phyloP scores from a whole-genome alignment of 2,888 invertebrate genomes.

The Octodonta nipae region DNA sequence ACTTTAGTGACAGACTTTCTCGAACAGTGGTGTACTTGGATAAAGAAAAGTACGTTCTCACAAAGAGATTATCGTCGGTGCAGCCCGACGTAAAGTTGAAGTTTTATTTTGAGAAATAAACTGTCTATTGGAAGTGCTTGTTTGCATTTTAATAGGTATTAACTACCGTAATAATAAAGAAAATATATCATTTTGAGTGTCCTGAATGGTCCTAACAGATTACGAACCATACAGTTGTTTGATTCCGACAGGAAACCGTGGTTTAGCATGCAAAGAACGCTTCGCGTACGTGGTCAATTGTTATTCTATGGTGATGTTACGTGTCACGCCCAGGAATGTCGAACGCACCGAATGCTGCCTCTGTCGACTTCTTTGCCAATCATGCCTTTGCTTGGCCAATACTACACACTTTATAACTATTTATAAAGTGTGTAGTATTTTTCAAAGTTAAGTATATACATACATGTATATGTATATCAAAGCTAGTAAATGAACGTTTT shows the following conservation, averaged over 20 bases:
- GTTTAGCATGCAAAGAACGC: constrained; percentile 32
- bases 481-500: too few relatives aligned
- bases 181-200: constrained; percentile 15
- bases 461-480: too few relatives aligned
- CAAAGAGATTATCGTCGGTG: too few relatives aligned
- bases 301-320: constrained; percentile 30
- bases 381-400: neutral
- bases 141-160: constrained; percentile 7
- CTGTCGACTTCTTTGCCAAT: neutral
- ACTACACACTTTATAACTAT: too few relatives aligned
- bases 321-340: constrained; percentile 34
- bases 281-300: constrained; percentile 33
- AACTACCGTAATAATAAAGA: constrained; percentile 7
- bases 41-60: too few relatives aligned
- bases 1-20: too few relatives aligned
- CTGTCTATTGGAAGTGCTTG: constrained; percentile 3
- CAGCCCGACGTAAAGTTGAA: too few relatives aligned
- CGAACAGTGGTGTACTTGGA: too few relatives aligned
- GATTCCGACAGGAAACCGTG: constrained; percentile 32
- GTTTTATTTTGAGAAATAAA: constrained; percentile 6
- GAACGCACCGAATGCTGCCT: constrained; percentile 14
- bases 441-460: too few relatives aligned
- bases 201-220: constrained; percentile 14
- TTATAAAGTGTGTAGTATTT: too few relatives aligned
- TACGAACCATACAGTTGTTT: constrained; percentile 27